Base-by-base conservation (phyloP, 2,113 vertebrate species). In the Blennius ocellaris region DNA sequence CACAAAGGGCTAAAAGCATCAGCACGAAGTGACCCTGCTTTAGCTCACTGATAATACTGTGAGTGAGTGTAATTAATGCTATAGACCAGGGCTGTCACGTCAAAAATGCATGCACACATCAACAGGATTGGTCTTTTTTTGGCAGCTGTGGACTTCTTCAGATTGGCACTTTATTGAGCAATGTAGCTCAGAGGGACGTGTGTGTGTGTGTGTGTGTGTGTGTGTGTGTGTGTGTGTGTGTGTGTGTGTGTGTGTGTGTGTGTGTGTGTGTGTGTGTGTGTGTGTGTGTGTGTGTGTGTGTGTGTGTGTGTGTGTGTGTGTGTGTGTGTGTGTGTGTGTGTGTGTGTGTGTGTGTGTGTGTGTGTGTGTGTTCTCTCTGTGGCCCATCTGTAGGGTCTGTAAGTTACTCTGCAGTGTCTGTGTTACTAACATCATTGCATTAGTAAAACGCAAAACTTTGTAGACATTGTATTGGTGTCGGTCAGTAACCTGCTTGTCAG, bases 51-150 rank as follows among this genome's bases (percentile, higher is more conserved):
- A 83, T 86, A 74, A 83, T 72, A 36, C 64, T 66, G 60, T 75
- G 73, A 52, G 60, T 75, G 73, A 52, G 57, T 82, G 70, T 76
- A 87, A 86, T 85, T 81, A 78, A 52, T 72, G 63, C 66, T 61
- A 36, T 17, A 17, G 65, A 55, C 44, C 30, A 14, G 37, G 9
- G 78, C 63, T 75, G 67, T 67, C 71, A 47, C 43, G 51, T 73
- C 68, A 38, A 45, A 64, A 66, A 16, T 54, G 50, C 53, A 30
- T 30, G 37, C 6, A n/a, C 17, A 48, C 45, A 48, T n/a, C 7
- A 14, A 39, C 11, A 48, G 15, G 21, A 7, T 49, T 41, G 6
- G 12, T 41, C 57, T 65, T 69, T 64, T 40, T 57, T 67, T 37
- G 40, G 39, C 67, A 69, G 69, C 68, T 76, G 57, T 62, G 14